These are phyloP conservation scores for Jacana jacana DNA, from an alignment of 2,113 vertebrate genomes.

Conservation along the genomic window DNA sequence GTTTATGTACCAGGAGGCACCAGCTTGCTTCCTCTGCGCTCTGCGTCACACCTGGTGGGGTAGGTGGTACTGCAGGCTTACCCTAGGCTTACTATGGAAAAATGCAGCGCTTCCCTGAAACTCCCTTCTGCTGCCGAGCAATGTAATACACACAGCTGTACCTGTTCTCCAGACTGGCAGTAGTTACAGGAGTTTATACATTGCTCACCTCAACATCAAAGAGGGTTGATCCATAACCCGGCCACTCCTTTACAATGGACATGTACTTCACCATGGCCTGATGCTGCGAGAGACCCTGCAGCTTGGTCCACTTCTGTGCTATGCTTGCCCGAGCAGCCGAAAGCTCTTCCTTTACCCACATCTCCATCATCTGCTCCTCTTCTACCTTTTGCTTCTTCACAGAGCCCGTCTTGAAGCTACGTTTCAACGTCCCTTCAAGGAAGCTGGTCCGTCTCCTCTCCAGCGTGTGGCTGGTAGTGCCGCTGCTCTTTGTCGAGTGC, in stretches of 20 bases:
- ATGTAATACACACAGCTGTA: not conserved
- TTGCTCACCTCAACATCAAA: conserved; percentile 89
- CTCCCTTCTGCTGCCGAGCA: not conserved
- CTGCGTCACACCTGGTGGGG: not conserved
- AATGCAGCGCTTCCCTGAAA: not conserved
- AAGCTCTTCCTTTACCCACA: conserved; percentile 94
- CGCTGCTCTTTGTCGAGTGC: conserved; percentile 85
- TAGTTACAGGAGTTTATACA: not conserved
- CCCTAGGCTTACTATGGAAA: not conserved
- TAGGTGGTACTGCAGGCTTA: not conserved
- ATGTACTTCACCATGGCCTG: conserved; percentile 94
- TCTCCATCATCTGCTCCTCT: conserved; percentile 93
- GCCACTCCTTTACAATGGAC: conserved; percentile 90
- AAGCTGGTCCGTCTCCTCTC: conserved; percentile 89
- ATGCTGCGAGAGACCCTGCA: conserved; percentile 88
- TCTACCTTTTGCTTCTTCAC: conserved; percentile 91
- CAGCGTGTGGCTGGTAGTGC: conserved; percentile 62
- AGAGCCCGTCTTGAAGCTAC: conserved; percentile 88
- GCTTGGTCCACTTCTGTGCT: conserved; percentile 88
- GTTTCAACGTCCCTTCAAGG: conserved; percentile 87
- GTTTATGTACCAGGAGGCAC: not conserved
- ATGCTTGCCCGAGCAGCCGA: conserved; percentile 88
- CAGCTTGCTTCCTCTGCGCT: not conserved
- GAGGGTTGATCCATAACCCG: conserved; percentile 90
- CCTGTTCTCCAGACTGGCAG: not conserved